A percentile compares a stretch with the other conserved stretches of the same genome.
Evolutionary conservation across 2,113 vertebrate genomes (phyloP).

Genomic region (Pangasianodon gigas): DNA sequence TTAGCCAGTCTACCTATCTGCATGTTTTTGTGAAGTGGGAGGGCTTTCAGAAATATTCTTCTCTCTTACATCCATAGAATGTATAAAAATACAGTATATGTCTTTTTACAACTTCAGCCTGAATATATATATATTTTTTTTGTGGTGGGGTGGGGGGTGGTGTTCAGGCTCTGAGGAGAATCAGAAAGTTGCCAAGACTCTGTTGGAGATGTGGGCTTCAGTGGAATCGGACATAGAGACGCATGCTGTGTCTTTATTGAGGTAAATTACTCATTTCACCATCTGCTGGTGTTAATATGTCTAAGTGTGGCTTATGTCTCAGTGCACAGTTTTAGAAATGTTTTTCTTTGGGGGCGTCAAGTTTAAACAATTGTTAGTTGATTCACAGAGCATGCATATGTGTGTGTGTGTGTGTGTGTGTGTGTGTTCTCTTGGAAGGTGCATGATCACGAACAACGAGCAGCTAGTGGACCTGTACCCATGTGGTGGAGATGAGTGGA

Average conservation of each 20-base stretch:
- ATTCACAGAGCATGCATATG: not conserved
- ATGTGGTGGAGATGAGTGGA: conserved; percentile 83
- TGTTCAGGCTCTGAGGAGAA: conserved; percentile 79
- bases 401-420: conserved; percentile 28
- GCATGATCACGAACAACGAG: conserved; percentile 78
- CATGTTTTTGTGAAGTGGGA: not conserved
- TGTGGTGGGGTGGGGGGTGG: not conserved
- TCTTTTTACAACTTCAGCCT: conserved; percentile 29
- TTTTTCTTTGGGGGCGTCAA: not conserved
- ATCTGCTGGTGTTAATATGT: conserved; percentile 64
- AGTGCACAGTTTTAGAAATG: not conserved
- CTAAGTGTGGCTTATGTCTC: not conserved
- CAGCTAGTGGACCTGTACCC: conserved; percentile 72
- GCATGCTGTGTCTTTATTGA: conserved; percentile 75
- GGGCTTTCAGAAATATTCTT: not conserved
- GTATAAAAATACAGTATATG: conserved; percentile 36
- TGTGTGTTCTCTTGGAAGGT: conserved; percentile 65
- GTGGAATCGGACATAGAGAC: conserved; percentile 78
- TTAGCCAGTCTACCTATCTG: not conserved
- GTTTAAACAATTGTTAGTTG: not conserved
- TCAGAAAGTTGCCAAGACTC: conserved; percentile 66
- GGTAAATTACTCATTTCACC: conserved; percentile 77
- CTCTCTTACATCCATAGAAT: conserved; percentile 38
- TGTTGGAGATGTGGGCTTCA: conserved; percentile 77
- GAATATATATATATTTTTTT: conserved; percentile 26